phyloP scores from a whole-genome alignment of 2,888 invertebrate species.

The Hirtodrosophila histrioides region DNA sequence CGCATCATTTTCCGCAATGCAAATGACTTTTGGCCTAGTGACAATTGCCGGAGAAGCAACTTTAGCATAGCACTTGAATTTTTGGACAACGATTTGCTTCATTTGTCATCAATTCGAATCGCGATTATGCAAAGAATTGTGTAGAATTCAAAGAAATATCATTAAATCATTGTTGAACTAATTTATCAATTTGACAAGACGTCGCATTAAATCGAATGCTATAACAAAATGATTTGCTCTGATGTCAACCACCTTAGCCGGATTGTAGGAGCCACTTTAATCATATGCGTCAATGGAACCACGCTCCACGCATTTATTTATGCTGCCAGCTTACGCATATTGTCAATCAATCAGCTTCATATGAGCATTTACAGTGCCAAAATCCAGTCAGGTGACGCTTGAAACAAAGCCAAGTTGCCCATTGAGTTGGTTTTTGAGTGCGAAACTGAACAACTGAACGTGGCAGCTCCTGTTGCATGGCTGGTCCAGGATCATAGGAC shows the following conservation, averaged over 20 bases:
- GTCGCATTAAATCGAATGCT: slow-evolving; percentile 38
- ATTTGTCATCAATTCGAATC: slow-evolving; percentile 56
- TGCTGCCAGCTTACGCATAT: slow-evolving; percentile 56
- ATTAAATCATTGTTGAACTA: slow-evolving; percentile 36
- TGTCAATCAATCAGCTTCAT: slow-evolving; percentile 64
- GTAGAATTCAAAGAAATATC: slow-evolving; percentile 10
- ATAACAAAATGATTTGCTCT: slow-evolving; percentile 26
- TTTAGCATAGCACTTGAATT: slow-evolving; percentile 34
- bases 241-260: slow-evolving; percentile 25
- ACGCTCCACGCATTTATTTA: slow-evolving; percentile 51
- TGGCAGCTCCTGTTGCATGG: too few relatives aligned
- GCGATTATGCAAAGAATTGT: slow-evolving; percentile 1
- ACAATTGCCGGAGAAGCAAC: slow-evolving; percentile 20
- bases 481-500: too few relatives aligned
- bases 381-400: slow-evolving; percentile 26
- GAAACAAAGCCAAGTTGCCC: slow-evolving; percentile 36
- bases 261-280: slow-evolving; percentile 19
- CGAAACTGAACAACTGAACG: neutral
- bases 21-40: slow-evolving; percentile 36
- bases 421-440: slow-evolving; percentile 34
- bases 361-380: slow-evolving; percentile 2
- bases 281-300: slow-evolving; percentile 30
- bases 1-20: slow-evolving; percentile 62
- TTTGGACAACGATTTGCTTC: slow-evolving; percentile 46
- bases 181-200: slow-evolving; percentile 54